phyloP scores from a whole-genome alignment of 2,888 invertebrate species.

The Andrena trimmerana region DNA sequence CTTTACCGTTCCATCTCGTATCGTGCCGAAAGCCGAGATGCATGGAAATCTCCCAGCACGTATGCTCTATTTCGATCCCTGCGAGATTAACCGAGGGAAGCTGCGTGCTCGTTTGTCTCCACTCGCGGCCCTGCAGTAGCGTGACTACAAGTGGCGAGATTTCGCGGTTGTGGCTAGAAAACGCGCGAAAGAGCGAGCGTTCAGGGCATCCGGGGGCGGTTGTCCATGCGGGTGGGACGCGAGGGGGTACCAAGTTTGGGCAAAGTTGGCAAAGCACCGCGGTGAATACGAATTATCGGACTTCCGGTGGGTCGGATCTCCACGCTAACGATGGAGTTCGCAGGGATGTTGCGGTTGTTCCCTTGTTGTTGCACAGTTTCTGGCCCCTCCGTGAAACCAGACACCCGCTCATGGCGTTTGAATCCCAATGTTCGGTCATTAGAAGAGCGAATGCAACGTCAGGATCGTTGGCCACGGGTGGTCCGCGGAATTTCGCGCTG shows the following conservation, averaged over 20 bases:
- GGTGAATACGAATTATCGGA: conserved; percentile 63
- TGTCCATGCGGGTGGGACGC: neutral
- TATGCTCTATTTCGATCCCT: neutral
- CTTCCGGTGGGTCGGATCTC: conserved; percentile 55
- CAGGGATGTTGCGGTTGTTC: conserved; percentile 13
- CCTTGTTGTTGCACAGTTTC: conserved; percentile 14
- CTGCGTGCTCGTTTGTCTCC: neutral
- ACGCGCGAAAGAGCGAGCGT: neutral
- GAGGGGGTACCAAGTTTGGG: conserved; percentile 26
- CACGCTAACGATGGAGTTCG: conserved; percentile 50
- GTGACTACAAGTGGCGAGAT: too few species aligned
- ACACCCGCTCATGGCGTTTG: conserved; percentile 18
- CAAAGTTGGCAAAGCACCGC: conserved; percentile 1
- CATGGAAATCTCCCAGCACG: neutral
- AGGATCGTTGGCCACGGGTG: neutral
- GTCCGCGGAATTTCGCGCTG: conserved; percentile 3
- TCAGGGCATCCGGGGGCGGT: neutral
- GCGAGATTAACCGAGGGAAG: neutral
- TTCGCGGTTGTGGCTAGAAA: neutral
- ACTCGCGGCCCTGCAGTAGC: neutral
- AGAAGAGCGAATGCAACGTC: conserved; percentile 2
- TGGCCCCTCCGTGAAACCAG: conserved; percentile 26
- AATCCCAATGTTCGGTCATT: conserved; percentile 28
- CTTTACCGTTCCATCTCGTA: conserved; percentile 21
- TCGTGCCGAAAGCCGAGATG: conserved; percentile 36